Base-by-base conservation (phyloP, 2,888 invertebrate genomes). In the Poecilobothrus nobilitatus region DNA sequence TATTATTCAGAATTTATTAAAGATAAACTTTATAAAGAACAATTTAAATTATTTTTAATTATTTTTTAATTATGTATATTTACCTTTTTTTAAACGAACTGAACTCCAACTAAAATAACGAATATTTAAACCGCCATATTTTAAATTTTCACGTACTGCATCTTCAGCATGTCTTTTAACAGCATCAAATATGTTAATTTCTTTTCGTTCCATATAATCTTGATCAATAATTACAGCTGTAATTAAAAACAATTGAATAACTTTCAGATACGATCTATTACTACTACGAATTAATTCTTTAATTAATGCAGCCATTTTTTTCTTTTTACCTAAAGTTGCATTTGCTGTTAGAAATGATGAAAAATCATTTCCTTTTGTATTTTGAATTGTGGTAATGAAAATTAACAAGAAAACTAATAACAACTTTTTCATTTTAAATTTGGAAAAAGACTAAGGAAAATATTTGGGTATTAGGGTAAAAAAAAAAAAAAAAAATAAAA, bases 291-390 rank as follows among this genome's bases (percentile, higher is more conserved):
- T 53, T 22, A 22, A 65, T 64, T 64, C 8, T 44, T 44, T 20
- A 21, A 37, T 21, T 63, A 53, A 66, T 15, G 18, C 1, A 22
- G 27, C 5, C 5, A 4, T 27, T 27, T 27, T 27, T 27, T 27
- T 10, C 2, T 62, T 68, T 68, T 82, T 82, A 91, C 91, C 91
- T 77, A 91, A 84, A 1, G 90, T 88, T 8, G 89, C 90, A 79
- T 92, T 92, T 18, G 89, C 85, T 12, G 87, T 88, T 2, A 90
- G 84, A 72, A 91, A 81, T 0, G 91, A 90, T 3, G 91, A 90
- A 80, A 89, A 89, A 74, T 88, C 89, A 78, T 90, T 81, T 9
- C 70, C 20, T 5, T 69, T 41, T 5, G 66, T 22, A 62, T 69
- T 63, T 34, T 65, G 61, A 69, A 53, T 53, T 27, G 27, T 27